Percentiles rank a stretch among this genome's conserved stretches.
phyloP scores from a whole-genome alignment of 2,888 invertebrate species.

The Branchipolynoe longqiensis region DNA sequence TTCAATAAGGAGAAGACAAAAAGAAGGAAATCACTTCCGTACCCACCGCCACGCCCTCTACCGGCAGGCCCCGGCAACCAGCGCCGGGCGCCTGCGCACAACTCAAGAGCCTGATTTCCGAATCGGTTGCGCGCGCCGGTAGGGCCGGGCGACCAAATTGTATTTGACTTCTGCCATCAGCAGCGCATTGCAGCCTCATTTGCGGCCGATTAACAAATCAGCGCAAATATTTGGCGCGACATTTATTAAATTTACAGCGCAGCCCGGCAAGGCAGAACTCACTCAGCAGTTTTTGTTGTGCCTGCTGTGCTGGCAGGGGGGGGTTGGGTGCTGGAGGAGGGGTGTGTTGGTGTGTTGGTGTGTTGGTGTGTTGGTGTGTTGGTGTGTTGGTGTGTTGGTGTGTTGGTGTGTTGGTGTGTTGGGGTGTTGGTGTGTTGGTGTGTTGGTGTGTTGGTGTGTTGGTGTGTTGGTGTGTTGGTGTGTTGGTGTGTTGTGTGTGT shows the following conservation, averaged over 20 bases:
- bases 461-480: too few relatives aligned
- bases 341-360: too few relatives aligned
- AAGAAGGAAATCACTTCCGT: constrained; percentile 52
- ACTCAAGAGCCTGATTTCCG: constrained; percentile 46
- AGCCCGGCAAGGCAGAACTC: too few relatives aligned
- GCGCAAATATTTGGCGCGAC: constrained; percentile 51
- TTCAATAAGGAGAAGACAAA: constrained; percentile 52
- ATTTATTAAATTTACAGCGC: constrained; percentile 48
- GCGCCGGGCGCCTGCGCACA: not conserved
- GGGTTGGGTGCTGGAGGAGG: too few relatives aligned
- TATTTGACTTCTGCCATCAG: constrained; percentile 55
- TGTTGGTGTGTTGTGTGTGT: too few relatives aligned
- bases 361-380: too few relatives aligned
- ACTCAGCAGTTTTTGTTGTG: too few relatives aligned
- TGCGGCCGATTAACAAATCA: constrained; percentile 56
- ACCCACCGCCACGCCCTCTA: constrained; percentile 45
- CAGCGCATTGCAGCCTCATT: constrained; percentile 53
- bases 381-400: too few relatives aligned
- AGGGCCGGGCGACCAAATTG: constrained; percentile 41
- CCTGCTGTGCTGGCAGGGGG: too few relatives aligned
- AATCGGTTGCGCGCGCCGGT: constrained; percentile 30
- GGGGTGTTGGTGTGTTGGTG: too few relatives aligned
- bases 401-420: too few relatives aligned
- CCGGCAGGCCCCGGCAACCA: constrained; percentile 27
- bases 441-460: too few relatives aligned